Base-by-base conservation (phyloP, 2,888 invertebrate species). In the Cheilosia scutellata region DNA sequence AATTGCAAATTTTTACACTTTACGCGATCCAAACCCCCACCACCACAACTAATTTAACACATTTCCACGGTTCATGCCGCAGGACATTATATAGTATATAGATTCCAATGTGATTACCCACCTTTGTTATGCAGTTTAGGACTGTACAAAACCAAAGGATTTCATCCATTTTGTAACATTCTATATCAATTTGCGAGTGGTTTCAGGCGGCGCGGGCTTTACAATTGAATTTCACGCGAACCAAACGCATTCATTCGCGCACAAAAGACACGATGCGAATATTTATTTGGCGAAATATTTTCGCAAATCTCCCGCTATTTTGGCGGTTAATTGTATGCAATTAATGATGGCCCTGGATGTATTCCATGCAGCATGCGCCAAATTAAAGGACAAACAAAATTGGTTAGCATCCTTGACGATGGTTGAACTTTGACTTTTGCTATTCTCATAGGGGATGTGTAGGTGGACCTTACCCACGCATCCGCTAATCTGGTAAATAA, bases 311-410 rank as follows among this genome's bases (percentile, higher is more conserved):
- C 63, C 63, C 65, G 53, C 58, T 58, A 62, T 68, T 37, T 75
- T 51, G 57, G 49, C 40, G 82, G 75, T 76, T 76, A 71, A 77
- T 82, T 60, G 51, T 16, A 11, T 31, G 44, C 74, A 47, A 74
- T 63, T 37, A 53, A 63, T 29, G 40, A 29, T 49, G 47, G 31
- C 31, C 5, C 1, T 4, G 33, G 2, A 20, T 4, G 5, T 25
- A 13, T n/a, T n/a, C n/a, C n/a, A n/a, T n/a, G 0, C 42, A 16
- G 47, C 16, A n/a, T 1, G 60, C n/a, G 63, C 20, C 47, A 20
- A 63, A 51, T 51, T 65, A 51, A 40, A 27, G 51, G n/a, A 51
- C 51, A 40, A 53, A 40, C 31, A 29, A 25, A 27, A 16, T 27
- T 9, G 4, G 1, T 42, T 11, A 40, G 40, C n/a, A 25, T 37